Conservation (phyloP, 2,797 vertebrate species). For the Sebastes steindachneri region DNA sequence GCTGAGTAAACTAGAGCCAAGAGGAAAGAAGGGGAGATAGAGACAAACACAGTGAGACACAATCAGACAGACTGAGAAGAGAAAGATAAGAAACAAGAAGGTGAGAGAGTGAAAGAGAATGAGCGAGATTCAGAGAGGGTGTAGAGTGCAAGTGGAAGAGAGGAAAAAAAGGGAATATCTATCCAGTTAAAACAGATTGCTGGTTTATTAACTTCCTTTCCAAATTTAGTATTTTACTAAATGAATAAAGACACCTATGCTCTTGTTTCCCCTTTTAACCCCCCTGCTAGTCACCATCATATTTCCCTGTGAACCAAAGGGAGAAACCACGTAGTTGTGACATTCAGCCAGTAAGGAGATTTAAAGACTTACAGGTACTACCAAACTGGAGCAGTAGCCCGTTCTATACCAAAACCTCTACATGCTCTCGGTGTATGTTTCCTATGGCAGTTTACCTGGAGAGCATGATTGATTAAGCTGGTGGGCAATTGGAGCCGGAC, state of each 20-base stretch:
- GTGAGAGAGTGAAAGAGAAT: neutral
- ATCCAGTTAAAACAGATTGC: neutral
- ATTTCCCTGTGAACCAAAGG: neutral
- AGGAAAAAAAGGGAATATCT: neutral
- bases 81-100: neutral
- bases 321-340: neutral
- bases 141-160: neutral
- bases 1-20: neutral
- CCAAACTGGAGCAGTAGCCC: neutral
- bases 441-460: conserved; percentile 45
- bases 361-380: neutral
- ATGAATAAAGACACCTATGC: neutral
- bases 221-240: neutral
- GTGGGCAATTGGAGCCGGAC: conserved; percentile 65
- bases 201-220: neutral
- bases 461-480: conserved; percentile 75
- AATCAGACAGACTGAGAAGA: neutral
- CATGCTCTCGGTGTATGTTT: neutral
- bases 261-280: neutral
- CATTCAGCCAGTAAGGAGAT: neutral
- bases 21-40: neutral
- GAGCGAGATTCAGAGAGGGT: neutral
- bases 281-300: neutral
- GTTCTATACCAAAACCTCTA: neutral
- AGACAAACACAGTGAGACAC: neutral